Base-by-base conservation (phyloP, 2,888 invertebrate genomes). In the Graphium colonna region DNA sequence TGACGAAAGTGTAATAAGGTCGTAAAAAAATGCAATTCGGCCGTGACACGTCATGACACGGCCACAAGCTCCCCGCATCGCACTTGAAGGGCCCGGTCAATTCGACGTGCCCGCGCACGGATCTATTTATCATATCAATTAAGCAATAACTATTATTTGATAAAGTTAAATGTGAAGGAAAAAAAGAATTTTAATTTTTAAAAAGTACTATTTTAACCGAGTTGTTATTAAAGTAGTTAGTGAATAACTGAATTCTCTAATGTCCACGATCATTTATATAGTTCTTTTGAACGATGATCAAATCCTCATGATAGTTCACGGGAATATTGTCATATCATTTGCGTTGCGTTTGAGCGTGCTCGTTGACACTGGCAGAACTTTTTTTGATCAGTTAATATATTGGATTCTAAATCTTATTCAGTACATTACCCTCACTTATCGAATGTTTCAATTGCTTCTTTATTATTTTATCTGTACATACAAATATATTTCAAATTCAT, bases 141-240 rank as follows among this genome's bases (percentile, higher is more conserved):
- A 87, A 89, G 88, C 88, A 89, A 88, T 88, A 88, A 88, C 84
- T 84, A 84, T 86, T 85, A 85, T 86, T 85, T 86, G 79, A 85
- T 86, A 82, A 81, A 74, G 70, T 76, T 21, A 71, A 72, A 73
- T 36, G 36, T 77, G 59, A 56, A 38, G 3, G 57, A 60, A 63
- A 57, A 36, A 36, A n/a, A 33, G 7, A 64, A 62, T 79, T 81
- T 84, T 83, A 82, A 79, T 79, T 81, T 87, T 84, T 81, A 79
- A 77, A 67, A 59, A 77, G 80, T 80, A 84, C 79, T 86, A 85
- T 88, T 87, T 85, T 86, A 89, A 86, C 79, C 85, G 79, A 76
- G 85, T 86, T 87, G 85, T 86, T 87, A 82, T 83, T 79, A 79
- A 82, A 74, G 82, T 88, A 88, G 87, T 75, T 86, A 87, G 85